These are phyloP conservation scores for Bombus vancouverensis DNA, from an alignment of 1,140 invertebrate species.

Conservation along the genomic window DNA sequence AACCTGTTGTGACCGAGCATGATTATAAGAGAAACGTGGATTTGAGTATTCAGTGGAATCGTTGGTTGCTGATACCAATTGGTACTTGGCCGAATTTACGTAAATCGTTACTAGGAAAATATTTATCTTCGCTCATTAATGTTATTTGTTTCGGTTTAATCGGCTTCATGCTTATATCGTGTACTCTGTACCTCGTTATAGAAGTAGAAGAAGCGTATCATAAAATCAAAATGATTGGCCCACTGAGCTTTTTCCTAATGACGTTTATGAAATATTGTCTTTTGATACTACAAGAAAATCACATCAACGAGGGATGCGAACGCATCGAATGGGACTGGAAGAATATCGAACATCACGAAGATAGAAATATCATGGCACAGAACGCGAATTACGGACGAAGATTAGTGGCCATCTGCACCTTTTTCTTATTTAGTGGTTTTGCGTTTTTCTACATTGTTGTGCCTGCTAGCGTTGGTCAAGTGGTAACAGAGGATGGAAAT, in stretches of 20 bases:
- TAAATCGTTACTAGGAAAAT: not conserved
- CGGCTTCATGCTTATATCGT: not conserved
- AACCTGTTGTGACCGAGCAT: not conserved
- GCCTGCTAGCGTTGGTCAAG: not conserved
- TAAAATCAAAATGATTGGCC: slow-evolving; percentile 65
- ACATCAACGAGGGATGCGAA: slow-evolving; percentile 64
- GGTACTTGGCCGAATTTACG: slow-evolving; percentile 40
- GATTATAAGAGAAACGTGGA: slow-evolving; percentile 10
- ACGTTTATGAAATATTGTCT: slow-evolving; percentile 68
- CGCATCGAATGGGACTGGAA: slow-evolving; percentile 70
- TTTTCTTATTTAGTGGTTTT: slow-evolving; percentile 42
- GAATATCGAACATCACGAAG: slow-evolving; percentile 19
- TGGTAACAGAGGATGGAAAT: not conserved
- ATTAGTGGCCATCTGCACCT: slow-evolving; percentile 6
- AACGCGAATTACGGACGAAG: slow-evolving; percentile 39
- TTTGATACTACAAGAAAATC: slow-evolving; percentile 45
- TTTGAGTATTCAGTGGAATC: slow-evolving; percentile 25
- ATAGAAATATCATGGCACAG: slow-evolving; percentile 39
- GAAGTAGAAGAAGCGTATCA: slow-evolving; percentile 59
- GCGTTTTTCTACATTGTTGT: slow-evolving; percentile 25
- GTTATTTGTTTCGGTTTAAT: not conserved
- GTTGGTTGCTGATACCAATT: slow-evolving; percentile 44
- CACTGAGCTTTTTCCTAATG: slow-evolving; percentile 71
- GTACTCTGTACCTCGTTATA: not conserved
- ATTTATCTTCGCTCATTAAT: not conserved